Evolutionary conservation across 2,797 vertebrate species (phyloP), one percentile per base, ranked within the genome.

Genomic region (Phrynocephalus forsythii): DNA sequence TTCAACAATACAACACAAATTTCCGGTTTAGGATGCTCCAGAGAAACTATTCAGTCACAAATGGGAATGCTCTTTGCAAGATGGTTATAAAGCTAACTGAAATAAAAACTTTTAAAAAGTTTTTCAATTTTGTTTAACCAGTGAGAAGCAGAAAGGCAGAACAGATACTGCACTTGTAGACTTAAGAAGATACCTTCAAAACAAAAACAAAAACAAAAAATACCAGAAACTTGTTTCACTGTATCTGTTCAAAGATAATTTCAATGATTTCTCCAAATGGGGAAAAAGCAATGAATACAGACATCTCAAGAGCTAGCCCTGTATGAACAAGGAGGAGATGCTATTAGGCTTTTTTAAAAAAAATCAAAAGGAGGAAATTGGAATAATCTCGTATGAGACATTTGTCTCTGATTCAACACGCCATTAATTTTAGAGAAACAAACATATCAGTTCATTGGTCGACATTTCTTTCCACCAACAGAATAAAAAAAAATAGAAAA

Each of bases 301-400:
- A 84, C 44, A 80, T 26, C 69, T 15, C 67, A 22, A 26, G 13
- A 26, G 73, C 60, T 6, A 68, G 24, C 71, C 26, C 48, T 86
- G 91, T 52, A 79, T 72, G 69, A 88, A 94, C 94, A 89, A 87
- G 90, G 48, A 72, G 52, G 48, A 72, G 52, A 15, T 30, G 52
- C 20, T 60, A 10, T 48, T 82, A 67, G 38, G 86, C 8, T 82
- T 76, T 68, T 52, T 68, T 52, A 26, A 33, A 71, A 56, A 11
- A 52, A 67, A 52, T 38, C n/a, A 82, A 77, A 67, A 86, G 18
- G 71, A 50, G n/a, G 28, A 20, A 33, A 87, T 18, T 33, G 79
- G 88, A 84, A 48, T 44, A 30, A 85, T 56, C 26, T 73, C 60
- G 15, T n/a, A 63, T 56, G 38, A 76, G 79, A 76, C 9, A 22